Evolutionary conservation across 2,888 invertebrate species (phyloP), one percentile per base, ranked within the genome.

Genomic region (Lasius fuliginosus): DNA sequence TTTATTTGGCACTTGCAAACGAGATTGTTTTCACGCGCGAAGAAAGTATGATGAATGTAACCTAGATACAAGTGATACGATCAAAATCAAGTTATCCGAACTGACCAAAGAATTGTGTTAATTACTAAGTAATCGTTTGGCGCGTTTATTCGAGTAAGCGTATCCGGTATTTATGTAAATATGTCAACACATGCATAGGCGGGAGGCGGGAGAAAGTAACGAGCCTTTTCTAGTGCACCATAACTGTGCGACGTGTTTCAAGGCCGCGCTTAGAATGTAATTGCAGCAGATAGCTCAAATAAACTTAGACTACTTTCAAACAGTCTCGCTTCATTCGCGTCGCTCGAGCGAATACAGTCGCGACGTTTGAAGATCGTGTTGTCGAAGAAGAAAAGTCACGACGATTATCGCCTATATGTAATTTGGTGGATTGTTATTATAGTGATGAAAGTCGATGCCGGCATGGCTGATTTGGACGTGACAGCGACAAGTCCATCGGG

Each of bases 401-500:
- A 2, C 6, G 12, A 60, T 75, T 67, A 40, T 49, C 53, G 15
- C 36, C 36, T 60, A 49, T 30, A 18, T 12, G 56, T 6, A 40
- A 49, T 36, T 67, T n/a, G 27, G 15, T 58, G 30, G 2, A 36
- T 49, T 33, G 15, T 33, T 33, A 73, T 94, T 95, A 27, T 94
- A 97, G 98, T 98, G 91, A 97, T 97, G 93, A 97, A 97, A 86
- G 97, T 97, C 92, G 98, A 97, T 92, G 98, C 98, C 53, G 98
- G 98, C 53, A 96, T 97, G 74, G 98, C 98, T 1, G 98, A 98
- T 91, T 94, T 99, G 69, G 98, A 98, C 93, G 98, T 99, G 3
- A 97, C 97, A 64, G 98, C 98, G 62, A 97, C 98, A 62, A 98
- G 98, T 88, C 98, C 99, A 36, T 96, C 98, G 40, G 98, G 98